Base-by-base conservation (phyloP, 2,797 vertebrate species). In the Notamacropus eugenii region DNA sequence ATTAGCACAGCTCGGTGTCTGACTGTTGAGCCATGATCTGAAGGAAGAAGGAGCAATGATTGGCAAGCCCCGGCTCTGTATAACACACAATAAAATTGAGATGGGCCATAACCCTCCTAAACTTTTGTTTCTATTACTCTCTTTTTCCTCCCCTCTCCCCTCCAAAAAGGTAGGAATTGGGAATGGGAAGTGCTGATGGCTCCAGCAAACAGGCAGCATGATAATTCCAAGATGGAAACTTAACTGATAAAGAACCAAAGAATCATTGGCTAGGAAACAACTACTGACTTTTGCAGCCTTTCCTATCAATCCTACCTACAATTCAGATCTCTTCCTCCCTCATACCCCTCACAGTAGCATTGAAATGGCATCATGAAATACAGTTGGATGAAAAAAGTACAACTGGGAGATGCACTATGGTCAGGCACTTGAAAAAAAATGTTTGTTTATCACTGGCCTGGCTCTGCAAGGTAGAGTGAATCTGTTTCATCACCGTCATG, bases 1-100 rank as follows among this genome's bases (percentile, higher is more conserved):
- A 95, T 87, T n/a, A 95, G 58, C 46, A 95, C 52, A 96, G 31
- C 40, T 93, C 58, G 57, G 55, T 82, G 14, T 52, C 34, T 93
- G 14, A 28, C 54, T 91, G 54, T 91, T 93, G 10, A 54, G 74
- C 40, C 74, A 82, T 46, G 40, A 82, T 82, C 74, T 46, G 40
- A 46, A n/a, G 74, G 74, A 82, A 46, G 74, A 82, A 46, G n/a
- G 22, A 82, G 22, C 40, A 82, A 22, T 46, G 74, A 82, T 46
- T 82, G 74, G 74, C 74, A 46, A 82, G 40, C 74, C 40, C 74
- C 40, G 0, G 46, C 74, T 82, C 40, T 24, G 22, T 46, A 40
- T 82, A 82, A 46, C 74, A 82, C 74, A 82, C 74, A 14, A 82
- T 82, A 24, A 82, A 46, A 46, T 82, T 8, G 40, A 82, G 22